Evolutionary conservation across 1,140 invertebrate genomes (phyloP), one percentile per base, ranked within the genome.

Genomic region (Leptonema lineaticorne): DNA sequence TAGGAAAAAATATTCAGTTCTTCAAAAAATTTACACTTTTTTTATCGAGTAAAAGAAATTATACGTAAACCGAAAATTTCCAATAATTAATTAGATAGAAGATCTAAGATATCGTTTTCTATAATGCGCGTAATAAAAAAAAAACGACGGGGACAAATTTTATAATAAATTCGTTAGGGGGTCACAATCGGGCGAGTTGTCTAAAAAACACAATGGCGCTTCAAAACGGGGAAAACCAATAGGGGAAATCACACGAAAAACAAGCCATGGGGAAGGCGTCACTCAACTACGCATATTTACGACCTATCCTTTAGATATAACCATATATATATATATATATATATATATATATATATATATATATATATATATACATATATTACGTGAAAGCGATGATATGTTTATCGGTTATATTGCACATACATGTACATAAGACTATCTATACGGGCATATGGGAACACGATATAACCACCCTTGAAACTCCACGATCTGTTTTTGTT

Each of bases 181-280:
- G 50, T 53, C 50, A 53, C 50, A 53, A 24, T 53, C 27, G 50
- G 24, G 27, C 50, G 50, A 8, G 50, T 53, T 53, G 20, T 53
- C 20, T 24, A 24, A 45, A n/a, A n/a, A 53, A 53, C 50, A 26
- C 22, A 14, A 26, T 53, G 46, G 46, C 1, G 50, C 27, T 53
- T 53, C 18, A 30, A 37, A 59, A 59, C 14, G 57, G 57, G 57
- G 28, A 37, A 37, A 37, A 37, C 57, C 57, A 59, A 59, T 59
- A 33, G 57, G n/a, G 57, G 57, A 59, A 59, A 59, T 59, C 57
- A 59, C 57, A 59, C 57, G 57, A 59, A 59, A 59, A 33, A 59
- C 57, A 59, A 30, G 30, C 57, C 26, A n/a, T 16, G 50, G 50
- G 50, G 50, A 53, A 53, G 50, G 50, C 57, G 57, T 59, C 57